A percentile compares a stretch with the other conserved stretches of the same genome.
Evolutionary conservation across 2,797 vertebrate species (phyloP).

Genomic region (Micromesistius poutassou): DNA sequence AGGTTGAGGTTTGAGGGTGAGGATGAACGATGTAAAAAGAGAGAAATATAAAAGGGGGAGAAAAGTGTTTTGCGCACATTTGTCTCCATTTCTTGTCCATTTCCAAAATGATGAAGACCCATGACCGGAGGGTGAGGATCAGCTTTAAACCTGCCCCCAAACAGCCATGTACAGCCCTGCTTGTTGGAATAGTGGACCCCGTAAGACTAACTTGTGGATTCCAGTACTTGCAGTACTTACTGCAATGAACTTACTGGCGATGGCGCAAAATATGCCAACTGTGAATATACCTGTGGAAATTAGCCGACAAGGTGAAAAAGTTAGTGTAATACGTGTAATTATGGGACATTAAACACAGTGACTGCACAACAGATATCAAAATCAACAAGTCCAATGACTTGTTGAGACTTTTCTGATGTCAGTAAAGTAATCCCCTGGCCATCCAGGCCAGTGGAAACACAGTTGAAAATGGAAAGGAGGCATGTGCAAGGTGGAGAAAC

Average conservation of each 20-base stretch:
- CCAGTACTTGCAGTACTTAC: background rate
- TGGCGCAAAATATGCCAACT: background rate
- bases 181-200: background rate
- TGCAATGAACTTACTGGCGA: background rate
- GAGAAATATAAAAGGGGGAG: background rate
- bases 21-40: background rate
- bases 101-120: background rate
- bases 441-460: too few species aligned
- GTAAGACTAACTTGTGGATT: background rate
- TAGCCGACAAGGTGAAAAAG: background rate
- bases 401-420: background rate
- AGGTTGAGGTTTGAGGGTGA: background rate
- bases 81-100: background rate
- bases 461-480: background rate
- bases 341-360: background rate
- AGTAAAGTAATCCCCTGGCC: background rate
- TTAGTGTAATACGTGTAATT: too few species aligned
- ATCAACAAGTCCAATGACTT: background rate
- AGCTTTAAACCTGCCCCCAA: background rate
- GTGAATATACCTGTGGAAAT: background rate
- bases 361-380: too few species aligned
- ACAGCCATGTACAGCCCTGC: background rate
- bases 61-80: background rate
- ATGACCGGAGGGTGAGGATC: background rate
- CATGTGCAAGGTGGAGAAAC: background rate